Evolutionary conservation across 2,797 vertebrate species (phyloP), one percentile per base, ranked within the genome.

Genomic region (Lutra lutra): DNA sequence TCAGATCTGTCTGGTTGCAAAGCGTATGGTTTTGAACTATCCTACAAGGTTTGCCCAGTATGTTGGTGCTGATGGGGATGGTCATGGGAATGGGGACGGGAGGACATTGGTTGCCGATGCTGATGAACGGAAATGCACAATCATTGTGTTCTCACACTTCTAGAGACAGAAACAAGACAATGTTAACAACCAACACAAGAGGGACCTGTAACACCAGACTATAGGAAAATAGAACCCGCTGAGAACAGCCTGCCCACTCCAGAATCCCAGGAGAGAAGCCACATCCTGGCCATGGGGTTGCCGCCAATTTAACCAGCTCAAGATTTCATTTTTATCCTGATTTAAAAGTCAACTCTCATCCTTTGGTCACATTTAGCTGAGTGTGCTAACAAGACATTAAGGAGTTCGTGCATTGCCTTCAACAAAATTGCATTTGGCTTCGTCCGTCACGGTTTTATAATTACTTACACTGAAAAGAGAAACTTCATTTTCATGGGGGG

Each of bases 161-260:
- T 38, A 68, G 40, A 46, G 58, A 32, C 20, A 68, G 70, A 72
- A 73, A 29, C 86, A 60, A 91, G 84, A 92, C 79, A 96, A 58
- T 95, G 5, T 85, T 56, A 48, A 0, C 73, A 97, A 66, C 96
- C 92, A 94, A 98, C 98, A 97, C 94, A 91, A 98, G 98, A 98
- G 98, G 98, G 98, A 96, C 98, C 98, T 82, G 95, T 97, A 98
- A 97, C 93, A 98, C 93, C 97, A 98, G 95, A 89, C 96, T 98
- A 68, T 4, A 43, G 92, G 87, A 48, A 86, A 70, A 14, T 0
- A 32, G 54, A 35, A 14, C 1, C 27, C 4, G 0, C 11, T 38
- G 20, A 17, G 46, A 40, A 20, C 17, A 7, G 27, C 1, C 56
- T 46, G 43, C n/a, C 35, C 17, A 14, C 32, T 64, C 89, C n/a